Evolutionary conservation across 2,888 invertebrate genomes (phyloP), one percentile per base, ranked within the genome.

Genomic region (Drosophila macrospina): DNA sequence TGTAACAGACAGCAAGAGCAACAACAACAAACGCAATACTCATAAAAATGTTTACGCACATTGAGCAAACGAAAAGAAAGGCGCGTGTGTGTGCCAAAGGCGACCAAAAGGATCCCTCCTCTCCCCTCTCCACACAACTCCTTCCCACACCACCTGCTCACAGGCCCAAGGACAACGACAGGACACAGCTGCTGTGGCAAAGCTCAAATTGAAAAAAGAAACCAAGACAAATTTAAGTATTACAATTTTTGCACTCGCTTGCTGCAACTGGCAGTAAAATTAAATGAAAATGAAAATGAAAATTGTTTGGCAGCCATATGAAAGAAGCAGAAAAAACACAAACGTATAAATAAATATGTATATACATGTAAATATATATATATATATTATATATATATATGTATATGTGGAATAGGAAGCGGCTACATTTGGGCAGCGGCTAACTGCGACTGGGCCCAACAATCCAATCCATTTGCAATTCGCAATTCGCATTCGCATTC

Each of bases 1-100:
- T 63, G 63, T 56, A 37, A 37, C 59, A 54, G 70, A 48, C 60
- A 70, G 61, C 57, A 59, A 20, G 28, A 39, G 16, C 36, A 36
- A 41, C 15, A 54, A 51, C 5, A 45, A 71, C 30, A 41, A 64
- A 63, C 56, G 77, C 82, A 85, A 89, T 87, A 73, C 80, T 82
- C 88, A 88, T 87, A 85, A 81, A 87, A 85, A 79, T 69, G 44
- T 75, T 68, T 87, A 85, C 85, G 85, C 84, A 85, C 89, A 89
- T 89, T 87, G 74, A 74, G 84, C 80, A 64, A 56, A 65, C 16
- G 59, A 37, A 37, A 60, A 64, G 75, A 55, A 41, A 39, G 16
- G 37, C 44, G 34, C 32, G 55, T n/a, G 69, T 57, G 60, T 69
- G 55, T 41, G 69, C 45, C 52, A 68, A 69, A 67, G 70, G 74